These are phyloP conservation scores for Aphelocoma californica DNA, from an alignment of 2,797 vertebrate genomes.

Conservation along the genomic window DNA sequence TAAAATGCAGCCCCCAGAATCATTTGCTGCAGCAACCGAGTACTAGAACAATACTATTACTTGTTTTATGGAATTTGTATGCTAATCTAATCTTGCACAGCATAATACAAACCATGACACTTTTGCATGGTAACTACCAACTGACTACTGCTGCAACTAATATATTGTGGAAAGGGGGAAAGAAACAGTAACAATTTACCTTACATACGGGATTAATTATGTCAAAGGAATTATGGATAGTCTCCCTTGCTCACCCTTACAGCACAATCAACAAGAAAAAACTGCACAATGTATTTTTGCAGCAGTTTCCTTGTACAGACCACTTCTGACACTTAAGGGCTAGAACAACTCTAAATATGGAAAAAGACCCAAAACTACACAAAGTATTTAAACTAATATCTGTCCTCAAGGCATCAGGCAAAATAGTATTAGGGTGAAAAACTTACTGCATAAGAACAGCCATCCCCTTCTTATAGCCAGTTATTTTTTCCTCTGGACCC, in stretches of 20 bases:
- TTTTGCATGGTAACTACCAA: neutral
- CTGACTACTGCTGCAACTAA: neutral
- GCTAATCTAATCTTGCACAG: constrained; percentile 20
- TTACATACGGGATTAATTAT: neutral
- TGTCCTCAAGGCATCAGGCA: neutral
- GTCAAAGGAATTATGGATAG: neutral
- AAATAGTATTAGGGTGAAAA: neutral
- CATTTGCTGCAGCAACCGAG: neutral
- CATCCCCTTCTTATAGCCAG: neutral
- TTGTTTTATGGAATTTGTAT: constrained; percentile 16
- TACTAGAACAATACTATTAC: neutral
- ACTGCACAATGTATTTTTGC: neutral
- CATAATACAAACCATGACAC: neutral
- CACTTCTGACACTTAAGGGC: neutral
- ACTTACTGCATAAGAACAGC: neutral
- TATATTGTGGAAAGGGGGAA: neutral
- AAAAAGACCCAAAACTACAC: neutral
- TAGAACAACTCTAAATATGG: neutral
- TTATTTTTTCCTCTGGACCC: neutral
- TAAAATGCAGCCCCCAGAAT: constrained; percentile 6
- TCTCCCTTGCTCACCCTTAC: neutral
- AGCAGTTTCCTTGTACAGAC: neutral
- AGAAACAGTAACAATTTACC: neutral
- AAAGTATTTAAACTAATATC: neutral
- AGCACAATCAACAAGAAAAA: neutral